Percentiles rank a stretch among this genome's conserved stretches.
Conservation (phyloP, 2,797 vertebrate genomes). For the Oceanodroma leucorhoa region DNA sequence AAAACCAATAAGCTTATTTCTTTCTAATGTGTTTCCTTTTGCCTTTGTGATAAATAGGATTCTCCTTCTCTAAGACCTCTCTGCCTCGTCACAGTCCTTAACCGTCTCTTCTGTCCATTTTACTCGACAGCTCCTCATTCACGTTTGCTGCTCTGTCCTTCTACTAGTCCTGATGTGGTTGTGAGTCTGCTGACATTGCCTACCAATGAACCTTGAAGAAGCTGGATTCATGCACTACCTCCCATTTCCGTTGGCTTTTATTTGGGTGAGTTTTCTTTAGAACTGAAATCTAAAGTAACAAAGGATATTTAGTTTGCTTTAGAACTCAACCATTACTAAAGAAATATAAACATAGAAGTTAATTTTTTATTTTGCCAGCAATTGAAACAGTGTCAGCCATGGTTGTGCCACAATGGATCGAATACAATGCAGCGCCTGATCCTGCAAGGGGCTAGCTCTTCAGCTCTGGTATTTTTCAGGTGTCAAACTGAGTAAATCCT, state of each 20-base stretch:
- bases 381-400: background rate
- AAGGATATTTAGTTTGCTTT: constrained; percentile 46
- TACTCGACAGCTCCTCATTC: background rate
- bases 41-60: background rate
- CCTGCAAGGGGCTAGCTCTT: background rate
- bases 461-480: background rate
- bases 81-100: background rate
- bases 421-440: background rate
- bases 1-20: background rate
- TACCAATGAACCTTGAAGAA: background rate
- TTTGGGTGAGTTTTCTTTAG: constrained; percentile 25
- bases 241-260: constrained; percentile 14
- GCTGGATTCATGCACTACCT: background rate
- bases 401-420: background rate
- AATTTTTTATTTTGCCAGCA: background rate
- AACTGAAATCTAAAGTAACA: constrained; percentile 42
- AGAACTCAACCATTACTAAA: background rate
- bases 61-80: background rate
- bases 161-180: background rate
- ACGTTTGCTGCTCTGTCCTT: background rate
- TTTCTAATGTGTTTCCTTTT: background rate
- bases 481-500: background rate
- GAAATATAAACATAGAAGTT: constrained; percentile 23
- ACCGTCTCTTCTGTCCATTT: background rate
- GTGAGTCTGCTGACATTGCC: background rate